Conservation (phyloP, 2,888 invertebrate species). For the Zygogramma bicolorata region DNA sequence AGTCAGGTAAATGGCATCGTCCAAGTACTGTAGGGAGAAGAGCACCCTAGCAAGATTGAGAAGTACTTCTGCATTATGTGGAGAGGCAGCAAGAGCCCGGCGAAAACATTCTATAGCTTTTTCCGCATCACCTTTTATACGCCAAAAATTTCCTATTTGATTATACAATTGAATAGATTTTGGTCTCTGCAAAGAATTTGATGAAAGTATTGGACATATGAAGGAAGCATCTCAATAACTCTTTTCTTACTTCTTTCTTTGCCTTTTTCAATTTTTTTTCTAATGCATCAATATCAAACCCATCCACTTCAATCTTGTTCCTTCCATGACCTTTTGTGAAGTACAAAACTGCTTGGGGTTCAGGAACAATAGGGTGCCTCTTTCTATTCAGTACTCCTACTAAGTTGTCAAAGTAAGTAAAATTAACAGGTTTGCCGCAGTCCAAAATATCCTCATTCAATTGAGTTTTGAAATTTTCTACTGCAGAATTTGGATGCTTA, state of each 20-base stretch:
- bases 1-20: slow-evolving; percentile 90
- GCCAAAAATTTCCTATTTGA: slow-evolving; percentile 93
- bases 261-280: slow-evolving; percentile 82
- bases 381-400: slow-evolving; percentile 87
- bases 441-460: slow-evolving; percentile 77
- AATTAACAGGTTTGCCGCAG: slow-evolving; percentile 88
- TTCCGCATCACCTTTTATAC: slow-evolving; percentile 88
- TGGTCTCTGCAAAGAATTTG: slow-evolving; percentile 72
- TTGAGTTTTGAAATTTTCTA: slow-evolving; percentile 36
- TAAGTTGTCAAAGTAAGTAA: slow-evolving; percentile 89
- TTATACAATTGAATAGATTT: slow-evolving; percentile 88
- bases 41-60: slow-evolving; percentile 87
- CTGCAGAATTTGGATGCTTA: slow-evolving; percentile 29
- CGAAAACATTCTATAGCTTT: slow-evolving; percentile 92
- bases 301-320: slow-evolving; percentile 71
- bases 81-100: slow-evolving; percentile 85
- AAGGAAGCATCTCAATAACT: background rate
- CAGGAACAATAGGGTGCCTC: slow-evolving; percentile 86
- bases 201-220: background rate
- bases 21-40: slow-evolving; percentile 88
- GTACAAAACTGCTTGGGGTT: slow-evolving; percentile 84
- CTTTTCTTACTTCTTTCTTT: slow-evolving; percentile 74
- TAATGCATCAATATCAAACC: slow-evolving; percentile 80
- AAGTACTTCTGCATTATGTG: slow-evolving; percentile 88
- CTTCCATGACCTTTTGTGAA: slow-evolving; percentile 76